Evolutionary conservation across 2,797 vertebrate genomes (phyloP), one percentile per base, ranked within the genome.

Genomic region (Gastrophryne carolinensis): DNA sequence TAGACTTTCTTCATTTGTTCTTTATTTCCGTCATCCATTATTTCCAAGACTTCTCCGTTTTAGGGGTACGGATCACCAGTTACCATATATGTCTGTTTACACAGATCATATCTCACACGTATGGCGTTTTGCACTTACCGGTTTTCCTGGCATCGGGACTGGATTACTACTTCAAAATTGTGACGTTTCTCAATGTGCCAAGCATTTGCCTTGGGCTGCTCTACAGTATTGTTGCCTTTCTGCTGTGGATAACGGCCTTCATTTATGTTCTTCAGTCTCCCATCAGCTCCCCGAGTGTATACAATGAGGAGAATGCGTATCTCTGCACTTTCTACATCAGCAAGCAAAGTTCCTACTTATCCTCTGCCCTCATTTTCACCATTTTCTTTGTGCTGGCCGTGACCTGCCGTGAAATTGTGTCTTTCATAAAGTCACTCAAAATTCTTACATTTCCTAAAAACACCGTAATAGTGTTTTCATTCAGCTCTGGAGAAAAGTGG

Each of bases 71-170:
- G 24, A 79, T 95, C 75, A 95, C 92, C 0, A 84, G 47, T 30
- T 92, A 93, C 61, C 93, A 97, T 11, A 81, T 91, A 9, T 97
- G 94, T 75, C 82, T 95, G 2, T 79, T 95, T 68, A 86, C 90
- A 26, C 93, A 96, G 84, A 85, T 93, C 32, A 35, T 83, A 0
- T 92, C 92, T 24, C 84, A 88, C 1, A 78, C 88, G 50, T 92
- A 91, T 0, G 68, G 88, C 0, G 24, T 81, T 24, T 49, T 95
- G 81, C 92, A 92, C 78, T 93, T 88, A 80, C 94, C 94, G 0
- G 85, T 93, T 5, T 87, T 84, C 21, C 41, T 94, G 0, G 19
- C 86, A 30, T 81, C 90, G 7, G 82, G 71, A 5, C 69, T 94
- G 81, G 94, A 96, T 82, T 88, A 92, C 75, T 89, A 86, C 79